Percentiles rank a stretch among this genome's conserved stretches.
These are phyloP conservation scores for Eupeodes luniger DNA, from an alignment of 2,888 invertebrate genomes.

Conservation along the genomic window DNA sequence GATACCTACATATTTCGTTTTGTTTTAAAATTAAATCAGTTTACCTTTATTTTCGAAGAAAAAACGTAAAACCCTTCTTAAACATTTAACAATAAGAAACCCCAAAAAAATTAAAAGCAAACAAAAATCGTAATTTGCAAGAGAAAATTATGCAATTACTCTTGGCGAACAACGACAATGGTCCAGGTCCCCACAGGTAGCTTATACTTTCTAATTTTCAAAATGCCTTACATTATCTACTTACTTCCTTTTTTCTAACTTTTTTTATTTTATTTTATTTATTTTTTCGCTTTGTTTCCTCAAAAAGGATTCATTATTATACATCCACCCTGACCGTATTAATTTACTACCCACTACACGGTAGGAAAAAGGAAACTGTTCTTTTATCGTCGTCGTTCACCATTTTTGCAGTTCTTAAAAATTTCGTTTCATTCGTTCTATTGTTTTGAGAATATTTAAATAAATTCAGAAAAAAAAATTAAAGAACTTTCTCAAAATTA, in stretches of 20 bases:
- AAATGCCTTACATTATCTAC: conserved; percentile 72
- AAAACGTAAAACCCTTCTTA: conserved; percentile 5
- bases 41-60: conserved; percentile 11
- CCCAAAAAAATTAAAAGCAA: conserved; percentile 14
- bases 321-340: conserved; percentile 43
- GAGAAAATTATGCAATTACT: conserved; percentile 73
- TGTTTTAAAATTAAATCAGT: conserved; percentile 26
- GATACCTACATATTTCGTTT: too few relatives aligned
- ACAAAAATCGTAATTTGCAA: conserved; percentile 55
- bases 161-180: conserved; percentile 47
- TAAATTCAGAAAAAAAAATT: conserved; percentile 3
- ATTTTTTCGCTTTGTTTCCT: conserved; percentile 13
- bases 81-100: conserved; percentile 53
- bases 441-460: conserved; percentile 7
- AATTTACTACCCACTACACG: conserved; percentile 65
- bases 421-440: conserved; percentile 33
- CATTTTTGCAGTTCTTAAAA: conserved; percentile 72
- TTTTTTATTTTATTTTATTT: not conserved
- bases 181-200: conserved; percentile 61
- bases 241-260: conserved; percentile 46
- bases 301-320: conserved; percentile 56
- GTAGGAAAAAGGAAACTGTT: conserved; percentile 38
- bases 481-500: conserved; percentile 15
- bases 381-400: conserved; percentile 70
- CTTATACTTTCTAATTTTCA: conserved; percentile 72